Evolutionary conservation across 2,797 vertebrate species (phyloP), one percentile per base, ranked within the genome.

Genomic region (Tapera naevia): DNA sequence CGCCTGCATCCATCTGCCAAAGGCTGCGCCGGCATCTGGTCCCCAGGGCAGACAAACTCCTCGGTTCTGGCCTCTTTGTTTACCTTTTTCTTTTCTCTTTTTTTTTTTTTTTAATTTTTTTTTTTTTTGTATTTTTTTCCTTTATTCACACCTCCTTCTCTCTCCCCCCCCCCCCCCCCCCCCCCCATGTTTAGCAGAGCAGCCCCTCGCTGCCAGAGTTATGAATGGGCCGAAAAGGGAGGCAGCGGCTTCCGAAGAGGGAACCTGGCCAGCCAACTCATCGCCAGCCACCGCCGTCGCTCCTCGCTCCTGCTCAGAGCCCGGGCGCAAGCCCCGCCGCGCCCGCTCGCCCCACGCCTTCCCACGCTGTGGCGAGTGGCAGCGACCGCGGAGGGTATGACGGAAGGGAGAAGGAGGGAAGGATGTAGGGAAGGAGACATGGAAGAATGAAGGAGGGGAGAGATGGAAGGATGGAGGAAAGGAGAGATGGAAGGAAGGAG

Each of bases 21-120:
- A 28, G 33, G 27, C 65, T 48, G 69, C 13, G 18, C 23, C 33
- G 7, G 45, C 48, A 56, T 65, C 62, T 39, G 62, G n/a, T 79
- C 58, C 57, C 16, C 75, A 41, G 65, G 14, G 11, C 61, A 23
- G 86, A 41, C 89, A 5, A 66, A 74, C 54, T 45, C 45, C 12
- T 19, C 24, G 12, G 14, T 7, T n/a, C 9, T 17, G 65, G 10
- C 10, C 17, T n/a, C 37, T 9, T 43, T 4, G 4, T 3, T 1
- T 10, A 10, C 12, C 35, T 56, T 39, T 21, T n/a, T 11, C 27
- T 32, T 16, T 13, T 60, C 37, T 51, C 4, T 21, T 53, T 4
- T 13, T 4, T 2, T 15, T 16, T 7, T 1, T 10, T 7, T 39
- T 28, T 60, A 4, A 11, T 5, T 2, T 16, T 17, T 8, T 1